A percentile compares a stretch with the other conserved stretches of the same genome.
Evolutionary conservation across 2,797 vertebrate genomes (phyloP).

Genomic region (Myotis pilosus): DNA sequence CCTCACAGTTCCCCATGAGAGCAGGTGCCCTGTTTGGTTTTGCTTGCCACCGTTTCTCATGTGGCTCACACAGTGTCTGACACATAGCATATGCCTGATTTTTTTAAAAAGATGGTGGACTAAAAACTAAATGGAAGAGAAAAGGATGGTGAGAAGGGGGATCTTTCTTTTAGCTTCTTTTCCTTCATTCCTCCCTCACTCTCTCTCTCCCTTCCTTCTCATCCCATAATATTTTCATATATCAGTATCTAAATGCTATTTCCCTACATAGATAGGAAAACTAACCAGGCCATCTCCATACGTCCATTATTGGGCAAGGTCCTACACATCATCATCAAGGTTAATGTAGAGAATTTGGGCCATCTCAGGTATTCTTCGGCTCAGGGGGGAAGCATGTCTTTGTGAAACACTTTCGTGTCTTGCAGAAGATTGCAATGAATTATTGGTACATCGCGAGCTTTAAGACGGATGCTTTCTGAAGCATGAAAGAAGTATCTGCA

Average conservation of each 20-base stretch:
- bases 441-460: slow-evolving; percentile 43
- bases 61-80: not conserved
- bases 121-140: not conserved
- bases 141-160: fast-evolving
- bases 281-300: not conserved
- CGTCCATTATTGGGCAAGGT: not conserved
- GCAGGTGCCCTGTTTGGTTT: not conserved
- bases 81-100: not conserved
- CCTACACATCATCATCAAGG: not conserved
- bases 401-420: slow-evolving; percentile 23
- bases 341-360: slow-evolving; percentile 34
- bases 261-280: not conserved
- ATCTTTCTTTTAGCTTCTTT: not conserved
- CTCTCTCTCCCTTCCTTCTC: not conserved
- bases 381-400: not conserved
- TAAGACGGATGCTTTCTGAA: slow-evolving; percentile 60
- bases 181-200: fast-evolving
- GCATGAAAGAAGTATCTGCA: slow-evolving; percentile 62
- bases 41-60: not conserved
- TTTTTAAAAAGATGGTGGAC: not conserved
- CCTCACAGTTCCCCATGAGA: not conserved
- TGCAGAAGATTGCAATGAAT: slow-evolving; percentile 44
- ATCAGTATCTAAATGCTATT: not conserved
- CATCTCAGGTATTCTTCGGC: slow-evolving; percentile 15
- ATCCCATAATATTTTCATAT: not conserved